Evolutionary conservation across 2,113 vertebrate species (phyloP), one percentile per base, ranked within the genome.

Genomic region (Corydoras maculifer): DNA sequence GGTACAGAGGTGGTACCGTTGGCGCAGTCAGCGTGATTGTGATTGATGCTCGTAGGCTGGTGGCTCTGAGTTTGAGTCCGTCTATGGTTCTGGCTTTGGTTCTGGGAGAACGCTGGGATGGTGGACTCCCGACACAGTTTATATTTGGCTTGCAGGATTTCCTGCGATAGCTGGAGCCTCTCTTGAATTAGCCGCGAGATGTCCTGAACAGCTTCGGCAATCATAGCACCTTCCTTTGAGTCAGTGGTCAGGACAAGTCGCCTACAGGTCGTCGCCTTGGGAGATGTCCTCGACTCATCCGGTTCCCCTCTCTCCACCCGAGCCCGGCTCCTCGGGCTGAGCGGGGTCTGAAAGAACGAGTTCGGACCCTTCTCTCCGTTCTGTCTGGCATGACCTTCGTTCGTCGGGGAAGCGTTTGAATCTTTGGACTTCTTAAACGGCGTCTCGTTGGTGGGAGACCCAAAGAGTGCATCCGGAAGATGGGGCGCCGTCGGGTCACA

Each of bases 401-500:
- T 57, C 2, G 51, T 84, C 35, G 79, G 70, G 35, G 15, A 73
- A 78, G 74, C 70, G 11, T 76, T 80, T 3, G 80, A 77, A 60
- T 95, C 95, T 88, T 91, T 95, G 88, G 86, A 88, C 87, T 92
- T 96, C 82, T 83, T 93, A 82, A 90, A 82, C 76, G 90, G 77
- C 59, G 70, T 82, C 64, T 91, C 86, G 2, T 91, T 90, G 65
- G 94, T 87, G 72, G 73, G 88, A 74, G 77, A 83, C 85, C 75
- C 85, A 69, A 94, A 94, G 0, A 93, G 88, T 68, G 82, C 87
- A 0, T 91, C 89, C 55, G 92, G 86, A 64, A 91, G 87, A 9
- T 86, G 92, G 1, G 95, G 90, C 61, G 92, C 87, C 0, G 90
- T 91, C 57, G 93, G 93, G 82, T 98, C 95, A 79, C 96, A 99